A percentile compares a stretch with the other conserved stretches of the same genome.
These are phyloP conservation scores for Uropetala carovei DNA, from an alignment of 2,888 invertebrate species.

Conservation along the genomic window DNA sequence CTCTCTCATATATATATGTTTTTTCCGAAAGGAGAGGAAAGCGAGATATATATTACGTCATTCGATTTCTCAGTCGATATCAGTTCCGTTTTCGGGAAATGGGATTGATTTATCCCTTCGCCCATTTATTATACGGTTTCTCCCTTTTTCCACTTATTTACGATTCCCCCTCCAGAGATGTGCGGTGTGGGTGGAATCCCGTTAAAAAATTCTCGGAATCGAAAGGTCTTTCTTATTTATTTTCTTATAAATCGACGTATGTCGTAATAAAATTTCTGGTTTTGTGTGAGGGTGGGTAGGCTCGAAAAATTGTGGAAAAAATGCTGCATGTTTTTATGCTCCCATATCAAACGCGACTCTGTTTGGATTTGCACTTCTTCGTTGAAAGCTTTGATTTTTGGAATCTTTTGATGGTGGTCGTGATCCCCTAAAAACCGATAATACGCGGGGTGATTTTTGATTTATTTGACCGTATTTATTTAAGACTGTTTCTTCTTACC, in stretches of 20 bases:
- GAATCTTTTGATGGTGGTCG: too few relatives aligned
- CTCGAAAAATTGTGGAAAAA: neutral
- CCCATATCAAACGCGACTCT: neutral
- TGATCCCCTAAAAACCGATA: too few relatives aligned
- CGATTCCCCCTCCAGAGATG: neutral
- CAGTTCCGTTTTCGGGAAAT: conserved; percentile 3
- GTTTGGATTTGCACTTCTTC: too few relatives aligned
- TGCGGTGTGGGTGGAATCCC: neutral
- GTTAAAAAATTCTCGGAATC: neutral
- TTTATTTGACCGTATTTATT: too few relatives aligned
- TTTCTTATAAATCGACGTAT: neutral
- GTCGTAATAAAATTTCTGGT: neutral
- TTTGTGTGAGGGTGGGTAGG: neutral
- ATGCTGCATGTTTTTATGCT: neutral
- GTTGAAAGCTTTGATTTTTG: too few relatives aligned
- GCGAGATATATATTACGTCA: neutral
- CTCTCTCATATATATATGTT: neutral
- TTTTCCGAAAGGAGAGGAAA: neutral
- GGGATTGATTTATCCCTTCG: conserved; percentile 48
- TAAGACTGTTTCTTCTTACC: too few relatives aligned
- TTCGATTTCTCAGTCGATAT: neutral
- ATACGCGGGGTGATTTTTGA: too few relatives aligned
- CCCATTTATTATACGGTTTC: conserved; percentile 39
- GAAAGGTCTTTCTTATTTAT: neutral
- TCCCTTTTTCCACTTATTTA: neutral